phyloP scores from a whole-genome alignment of 2,113 vertebrate species.

The Dasyurus viverrinus region DNA sequence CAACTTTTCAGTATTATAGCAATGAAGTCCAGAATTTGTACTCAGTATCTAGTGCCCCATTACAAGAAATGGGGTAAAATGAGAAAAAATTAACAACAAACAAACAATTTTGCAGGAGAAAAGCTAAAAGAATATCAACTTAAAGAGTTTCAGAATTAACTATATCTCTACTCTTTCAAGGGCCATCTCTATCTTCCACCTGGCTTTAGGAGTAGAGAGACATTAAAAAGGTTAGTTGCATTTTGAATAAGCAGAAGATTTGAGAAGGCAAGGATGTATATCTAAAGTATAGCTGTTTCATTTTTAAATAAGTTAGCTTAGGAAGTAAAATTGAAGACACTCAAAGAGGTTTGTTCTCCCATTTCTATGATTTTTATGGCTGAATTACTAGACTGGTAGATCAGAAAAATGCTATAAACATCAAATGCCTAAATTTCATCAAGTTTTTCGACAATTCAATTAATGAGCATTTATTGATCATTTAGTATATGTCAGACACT shows the following conservation, averaged over 20 bases:
- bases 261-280: conserved; percentile 24
- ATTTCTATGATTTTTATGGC: background rate
- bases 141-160: background rate
- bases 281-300: background rate
- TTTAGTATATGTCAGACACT: background rate
- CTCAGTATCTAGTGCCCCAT: conserved; percentile 26
- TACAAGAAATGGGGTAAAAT: conserved; percentile 1
- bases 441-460: background rate
- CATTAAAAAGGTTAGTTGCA: conserved; percentile 26
- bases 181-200: background rate
- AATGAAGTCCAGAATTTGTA: conserved; percentile 39
- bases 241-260: conserved; percentile 14
- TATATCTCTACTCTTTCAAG: background rate
- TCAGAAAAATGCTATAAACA: background rate
- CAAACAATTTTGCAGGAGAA: conserved; percentile 39
- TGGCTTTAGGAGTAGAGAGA: background rate
- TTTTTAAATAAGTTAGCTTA: conserved; percentile 9
- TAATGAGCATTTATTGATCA: background rate
- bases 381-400: background rate
- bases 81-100: conserved; percentile 47
- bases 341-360: background rate
- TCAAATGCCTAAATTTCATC: background rate
- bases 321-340: background rate
- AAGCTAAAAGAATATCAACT: background rate
- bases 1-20: background rate